Base-by-base conservation (phyloP, 2,888 invertebrate species). In the Apodemia hepburni region DNA sequence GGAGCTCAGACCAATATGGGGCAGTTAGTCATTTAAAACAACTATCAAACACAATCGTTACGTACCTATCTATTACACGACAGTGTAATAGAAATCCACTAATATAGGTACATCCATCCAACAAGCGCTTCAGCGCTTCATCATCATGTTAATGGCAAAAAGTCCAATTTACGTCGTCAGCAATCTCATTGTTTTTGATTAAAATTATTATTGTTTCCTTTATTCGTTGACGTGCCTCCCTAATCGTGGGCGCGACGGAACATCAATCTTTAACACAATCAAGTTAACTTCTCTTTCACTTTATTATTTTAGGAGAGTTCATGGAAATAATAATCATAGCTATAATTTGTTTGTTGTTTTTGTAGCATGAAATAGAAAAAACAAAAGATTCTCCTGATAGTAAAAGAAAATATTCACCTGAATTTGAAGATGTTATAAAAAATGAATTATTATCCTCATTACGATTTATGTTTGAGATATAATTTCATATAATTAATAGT, bases 111-210 rank as follows among this genome's bases (percentile, higher is more conserved):
- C 38, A 29, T 35, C 17, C 12, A 58, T 22, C 38, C 35, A 69
- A 71, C 70, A 73, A 68, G 74, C 75, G 75, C 81, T 78, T 77
- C 73, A 71, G 68, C 74, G 73, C 75, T 84, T 76, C 82, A 82
- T 84, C 81, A 80, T 82, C 77, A 81, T 77, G 82, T 79, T 85
- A 82, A 85, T 80, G 75, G 77, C 75, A 73, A 80, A 83, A 84
- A 81, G 81, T 83, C 82, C 81, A 81, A 85, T 86, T 85, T 84
- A 77, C 78, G 79, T 82, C 81, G 78, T 79, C 82, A 75, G 76
- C 82, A 82, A 84, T 83, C 82, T 84, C 85, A 86, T 86, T 88
- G 85, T 84, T 85, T 87, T 82, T 86, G 87, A 87, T 87, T 87
- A 85, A 86, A 87, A 87, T 87, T 82, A 85, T 87, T 85, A 85